These are phyloP conservation scores for Varecia variegata DNA, from an alignment of 2,797 vertebrate genomes.

Conservation along the genomic window DNA sequence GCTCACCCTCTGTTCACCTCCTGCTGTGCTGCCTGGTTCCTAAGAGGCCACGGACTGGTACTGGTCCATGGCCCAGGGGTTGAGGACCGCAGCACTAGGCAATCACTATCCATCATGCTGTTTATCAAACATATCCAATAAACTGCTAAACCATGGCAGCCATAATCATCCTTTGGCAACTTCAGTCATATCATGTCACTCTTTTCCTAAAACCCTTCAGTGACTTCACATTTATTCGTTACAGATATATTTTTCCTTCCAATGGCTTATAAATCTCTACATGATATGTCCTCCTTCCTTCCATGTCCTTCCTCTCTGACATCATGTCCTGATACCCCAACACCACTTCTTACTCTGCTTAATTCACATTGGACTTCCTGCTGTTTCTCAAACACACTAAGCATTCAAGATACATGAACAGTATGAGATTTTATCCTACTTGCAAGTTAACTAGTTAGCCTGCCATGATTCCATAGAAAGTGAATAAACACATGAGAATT, in stretches of 20 bases:
- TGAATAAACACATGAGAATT: neutral
- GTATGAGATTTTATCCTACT: too few species aligned
- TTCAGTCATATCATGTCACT: neutral
- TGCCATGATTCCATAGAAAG: neutral
- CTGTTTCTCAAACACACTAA: neutral
- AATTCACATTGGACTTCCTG: neutral
- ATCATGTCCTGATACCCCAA: neutral
- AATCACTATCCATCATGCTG: neutral
- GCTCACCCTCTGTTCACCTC: too few species aligned
- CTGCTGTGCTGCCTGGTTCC: too few species aligned
- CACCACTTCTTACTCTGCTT: neutral
- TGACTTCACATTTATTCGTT: neutral
- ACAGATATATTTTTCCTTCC: neutral
- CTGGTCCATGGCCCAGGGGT: too few species aligned
- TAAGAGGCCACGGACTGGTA: too few species aligned
- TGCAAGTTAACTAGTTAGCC: neutral
- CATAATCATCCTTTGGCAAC: neutral
- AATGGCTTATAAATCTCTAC: neutral
- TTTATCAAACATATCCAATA: neutral
- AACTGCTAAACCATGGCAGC: neutral
- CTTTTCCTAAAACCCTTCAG: neutral
- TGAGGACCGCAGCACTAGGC: neutral
- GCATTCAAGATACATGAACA: neutral
- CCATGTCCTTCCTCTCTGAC: neutral
- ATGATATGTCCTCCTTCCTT: neutral